Base-by-base conservation (phyloP, 1,140 invertebrate genomes). In the Teleopsis dalmanni region DNA sequence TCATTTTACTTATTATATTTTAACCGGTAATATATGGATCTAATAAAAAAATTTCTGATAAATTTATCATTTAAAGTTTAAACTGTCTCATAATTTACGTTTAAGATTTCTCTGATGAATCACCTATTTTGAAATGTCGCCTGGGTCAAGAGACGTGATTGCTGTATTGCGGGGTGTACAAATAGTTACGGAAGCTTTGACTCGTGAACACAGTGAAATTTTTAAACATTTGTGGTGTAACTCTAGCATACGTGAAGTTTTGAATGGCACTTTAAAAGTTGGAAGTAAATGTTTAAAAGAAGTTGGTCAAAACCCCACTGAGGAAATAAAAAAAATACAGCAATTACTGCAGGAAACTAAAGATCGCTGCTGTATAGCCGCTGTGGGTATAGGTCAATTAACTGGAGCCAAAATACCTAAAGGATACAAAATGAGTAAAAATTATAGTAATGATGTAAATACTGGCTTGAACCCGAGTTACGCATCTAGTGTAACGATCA, bases 81-180 rank as follows among this genome's bases (percentile, higher is more conserved):
- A n/a, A n/a, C n/a, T n/a, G n/a, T n/a, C n/a, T n/a, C n/a, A n/a
- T n/a, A n/a, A n/a, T n/a, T n/a, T n/a, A n/a, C n/a, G n/a, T n/a
- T n/a, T n/a, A n/a, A n/a, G n/a, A n/a, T n/a, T n/a, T n/a, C n/a
- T n/a, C n/a, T n/a, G n/a, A n/a, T n/a, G n/a, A n/a, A n/a, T n/a
- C n/a, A n/a, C n/a, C n/a, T n/a, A n/a, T n/a, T n/a, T n/a, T n/a
- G n/a, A n/a, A n/a, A n/a, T n/a, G n/a, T n/a, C n/a, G n/a, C n/a
- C n/a, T n/a, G n/a, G n/a, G n/a, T n/a, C 56, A 19, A 76, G 76
- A 58, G 82, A 85, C 64, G 48, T 81, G 31, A 60, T 77, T 47
- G 76, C 76, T 29, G 64, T 85, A 50, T 60, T 84, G 51, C 75
- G 75, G 56, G 82, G 82, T 19, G 55, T 82, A 47, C 75, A 78